A percentile compares a stretch with the other conserved stretches of the same genome.
Conservation (phyloP, 53 echinoderm and acorn worm genomes). For the Antedon mediterranea region DNA sequence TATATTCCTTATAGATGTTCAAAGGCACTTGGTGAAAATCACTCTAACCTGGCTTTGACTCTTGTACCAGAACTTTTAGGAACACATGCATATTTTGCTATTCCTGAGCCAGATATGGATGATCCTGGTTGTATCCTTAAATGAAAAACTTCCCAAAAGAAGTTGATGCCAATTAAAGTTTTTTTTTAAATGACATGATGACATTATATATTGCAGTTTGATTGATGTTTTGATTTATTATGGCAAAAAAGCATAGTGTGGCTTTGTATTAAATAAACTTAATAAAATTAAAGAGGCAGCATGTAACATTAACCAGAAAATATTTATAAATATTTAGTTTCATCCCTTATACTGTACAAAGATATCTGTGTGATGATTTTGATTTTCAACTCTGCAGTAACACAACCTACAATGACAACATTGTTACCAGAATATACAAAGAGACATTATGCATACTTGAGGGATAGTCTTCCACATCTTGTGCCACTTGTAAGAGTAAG, state of each 20-base stretch:
- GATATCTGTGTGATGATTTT: conserved; percentile 94
- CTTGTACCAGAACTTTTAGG: conserved; percentile 85
- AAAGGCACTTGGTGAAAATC: conserved; percentile 56
- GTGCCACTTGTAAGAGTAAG: conserved; percentile 78
- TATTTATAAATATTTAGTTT: too few species aligned
- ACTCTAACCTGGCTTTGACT: conserved; percentile 71
- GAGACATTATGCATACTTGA: conserved; percentile 84
- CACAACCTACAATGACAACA: conserved; percentile 72
- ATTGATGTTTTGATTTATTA: too few species aligned
- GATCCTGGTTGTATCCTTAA: conserved; percentile 96
- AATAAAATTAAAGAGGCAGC: too few species aligned
- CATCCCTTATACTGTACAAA: conserved; percentile 8
- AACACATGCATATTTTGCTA: conserved; percentile 95
- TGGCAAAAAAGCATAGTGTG: too few species aligned
- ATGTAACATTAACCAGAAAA: too few species aligned
- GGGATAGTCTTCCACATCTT: conserved; percentile 76
- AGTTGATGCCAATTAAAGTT: too few species aligned
- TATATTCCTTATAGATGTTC: conserved; percentile 62
- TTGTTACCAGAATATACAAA: conserved; percentile 86
- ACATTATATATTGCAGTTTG: too few species aligned
- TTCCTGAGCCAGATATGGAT: conserved; percentile 96
- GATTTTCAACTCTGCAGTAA: conserved; percentile 74
- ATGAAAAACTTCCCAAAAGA: background rate
- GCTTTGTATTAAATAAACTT: too few species aligned
- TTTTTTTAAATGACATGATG: too few species aligned